A percentile compares a stretch with the other conserved stretches of the same genome.
These are phyloP conservation scores for Dryocosmus kuriphilus DNA, from an alignment of 2,888 invertebrate genomes.

Conservation along the genomic window DNA sequence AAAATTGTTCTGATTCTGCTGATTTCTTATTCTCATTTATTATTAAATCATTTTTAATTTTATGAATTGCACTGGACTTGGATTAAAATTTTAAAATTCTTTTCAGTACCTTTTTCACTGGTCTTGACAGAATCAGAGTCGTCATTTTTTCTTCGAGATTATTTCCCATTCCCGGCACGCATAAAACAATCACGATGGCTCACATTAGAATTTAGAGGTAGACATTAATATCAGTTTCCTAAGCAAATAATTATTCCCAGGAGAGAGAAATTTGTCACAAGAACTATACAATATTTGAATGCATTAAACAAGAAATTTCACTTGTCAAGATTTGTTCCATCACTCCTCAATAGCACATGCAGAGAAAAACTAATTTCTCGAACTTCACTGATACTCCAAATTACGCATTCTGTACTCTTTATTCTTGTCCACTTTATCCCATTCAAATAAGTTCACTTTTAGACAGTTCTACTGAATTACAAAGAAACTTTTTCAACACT, in stretches of 20 bases:
- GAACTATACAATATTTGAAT: conserved; percentile 18
- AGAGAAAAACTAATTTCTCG: background rate
- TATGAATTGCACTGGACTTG: background rate
- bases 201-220: conserved; percentile 27
- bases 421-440: background rate
- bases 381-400: background rate
- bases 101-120: conserved; percentile 20
- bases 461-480: no score
- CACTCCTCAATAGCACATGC: background rate
- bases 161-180: conserved; percentile 36
- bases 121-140: conserved; percentile 21
- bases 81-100: background rate
- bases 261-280: conserved; percentile 4
- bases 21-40: no score
- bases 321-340: background rate
- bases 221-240: background rate
- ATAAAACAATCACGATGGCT: conserved; percentile 27
- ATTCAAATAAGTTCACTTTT: background rate
- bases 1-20: no score
- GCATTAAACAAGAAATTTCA: background rate
- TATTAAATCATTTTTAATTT: no score
- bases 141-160: conserved; percentile 38
- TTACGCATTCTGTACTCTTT: background rate
- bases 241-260: conserved; percentile 3
- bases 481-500: background rate